Conservation (phyloP, 1,140 invertebrate species). For the Drosophila dunni region DNA sequence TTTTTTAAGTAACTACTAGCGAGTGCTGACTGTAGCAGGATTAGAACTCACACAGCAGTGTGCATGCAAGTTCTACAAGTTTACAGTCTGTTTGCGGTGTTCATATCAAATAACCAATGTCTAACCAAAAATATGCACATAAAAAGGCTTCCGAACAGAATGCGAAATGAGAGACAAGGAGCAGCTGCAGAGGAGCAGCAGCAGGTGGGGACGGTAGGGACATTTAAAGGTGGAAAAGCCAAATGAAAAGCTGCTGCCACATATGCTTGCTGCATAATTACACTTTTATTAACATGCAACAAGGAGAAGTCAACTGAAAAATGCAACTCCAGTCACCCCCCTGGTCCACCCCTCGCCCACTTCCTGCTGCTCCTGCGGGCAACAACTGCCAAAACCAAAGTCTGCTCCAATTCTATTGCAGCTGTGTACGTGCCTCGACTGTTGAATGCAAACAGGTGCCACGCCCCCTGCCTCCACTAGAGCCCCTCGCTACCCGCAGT, state of each 20-base stretch:
- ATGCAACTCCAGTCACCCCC: conserved; percentile 10
- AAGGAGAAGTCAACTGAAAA: conserved; percentile 62
- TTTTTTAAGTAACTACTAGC: background rate
- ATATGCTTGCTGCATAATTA: conserved; percentile 71
- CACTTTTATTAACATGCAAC: conserved; percentile 75
- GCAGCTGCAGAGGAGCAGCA: background rate
- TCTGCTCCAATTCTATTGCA: conserved; percentile 25
- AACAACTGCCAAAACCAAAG: conserved; percentile 36
- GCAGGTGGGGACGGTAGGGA: background rate
- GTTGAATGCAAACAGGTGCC: conserved; percentile 78
- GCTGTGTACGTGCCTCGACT: conserved; percentile 60
- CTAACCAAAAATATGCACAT: conserved; percentile 71
- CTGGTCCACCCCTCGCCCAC: background rate
- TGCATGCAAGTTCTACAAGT: background rate
- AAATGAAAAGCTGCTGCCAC: conserved; percentile 31
- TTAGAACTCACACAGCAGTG: background rate
- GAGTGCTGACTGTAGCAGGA: background rate
- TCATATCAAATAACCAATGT: conserved; percentile 66
- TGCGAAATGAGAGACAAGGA: background rate
- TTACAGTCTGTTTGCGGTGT: conserved; percentile 49
- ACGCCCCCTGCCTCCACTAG: background rate
- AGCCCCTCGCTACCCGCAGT: conserved; percentile 6
- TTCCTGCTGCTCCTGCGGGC: conserved; percentile 1
- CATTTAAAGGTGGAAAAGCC: conserved; percentile 25
- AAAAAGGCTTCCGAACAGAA: conserved; percentile 36